Evolutionary conservation across 2,888 invertebrate genomes (phyloP), one percentile per base, ranked within the genome.

Genomic region (Dicranocentrus wangi): DNA sequence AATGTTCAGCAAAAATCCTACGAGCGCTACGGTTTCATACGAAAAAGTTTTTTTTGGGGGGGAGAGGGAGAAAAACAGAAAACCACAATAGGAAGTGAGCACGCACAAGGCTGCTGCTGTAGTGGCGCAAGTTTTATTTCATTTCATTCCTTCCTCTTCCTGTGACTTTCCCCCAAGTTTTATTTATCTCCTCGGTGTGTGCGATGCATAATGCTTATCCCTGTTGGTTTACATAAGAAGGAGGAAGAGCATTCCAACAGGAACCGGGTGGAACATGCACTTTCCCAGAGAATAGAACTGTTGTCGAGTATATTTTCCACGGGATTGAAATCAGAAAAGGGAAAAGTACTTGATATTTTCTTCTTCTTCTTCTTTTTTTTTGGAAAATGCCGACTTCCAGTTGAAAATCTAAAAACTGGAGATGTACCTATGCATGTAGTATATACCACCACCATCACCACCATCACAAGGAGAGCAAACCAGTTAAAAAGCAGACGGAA

Each of bases 401-500:
- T 47, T 47, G 32, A 10, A n/a, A n/a, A 5, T 28, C 17, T 32
- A 32, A 53, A 39, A 39, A 32, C 55, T 51, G 61, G 58, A 73
- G 32, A 61, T 63, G 73, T n/a, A n/a, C n/a, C n/a, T n/a, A n/a
- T n/a, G n/a, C n/a, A n/a, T n/a, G 53, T 80, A 61, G 69, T 69
- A 53, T 65, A 63, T 53, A 68, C 51, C n/a, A 63, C 19, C n/a
- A n/a, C 55, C 55, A 66, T n/a, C 47, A n/a, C n/a, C 55, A 63
- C 61, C 17, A 2, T 51, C 43, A 1, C 25, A 63, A n/a, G 60
- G 39, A 66, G 27, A 63, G 61, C 63, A 75, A 75, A 75, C 27
- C 53, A 72, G 72, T 63, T 66, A 75, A 75, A 71, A 75, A 55
- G 17, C 75, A 66, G 21, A 80, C 23, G 69, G 27, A 42, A 58